Conservation (phyloP, 1,140 invertebrate species). For the Drosophila nigrodunni region DNA sequence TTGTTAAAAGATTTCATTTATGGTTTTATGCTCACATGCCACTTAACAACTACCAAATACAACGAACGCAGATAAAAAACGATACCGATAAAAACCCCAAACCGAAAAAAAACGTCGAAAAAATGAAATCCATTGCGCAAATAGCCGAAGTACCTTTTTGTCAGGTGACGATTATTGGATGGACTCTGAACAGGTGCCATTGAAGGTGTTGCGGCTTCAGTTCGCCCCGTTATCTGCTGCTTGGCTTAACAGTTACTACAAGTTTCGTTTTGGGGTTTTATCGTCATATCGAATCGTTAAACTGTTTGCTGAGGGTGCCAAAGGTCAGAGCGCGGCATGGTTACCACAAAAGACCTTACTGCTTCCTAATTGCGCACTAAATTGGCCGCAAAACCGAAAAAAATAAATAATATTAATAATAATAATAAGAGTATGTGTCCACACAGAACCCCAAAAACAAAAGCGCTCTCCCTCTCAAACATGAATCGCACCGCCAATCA, state of each 20-base stretch:
- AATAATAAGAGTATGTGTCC: conserved; percentile 20
- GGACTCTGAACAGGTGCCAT: conserved; percentile 50
- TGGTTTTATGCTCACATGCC: conserved; percentile 74
- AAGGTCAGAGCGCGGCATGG: conserved; percentile 69
- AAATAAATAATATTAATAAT: conserved; percentile 58
- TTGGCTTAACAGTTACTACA: conserved; percentile 68
- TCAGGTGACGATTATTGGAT: conserved; percentile 43
- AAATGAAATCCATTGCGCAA: conserved; percentile 43
- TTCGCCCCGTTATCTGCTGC: conserved; percentile 56
- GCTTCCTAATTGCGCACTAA: conserved; percentile 81
- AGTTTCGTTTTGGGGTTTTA: conserved; percentile 55
- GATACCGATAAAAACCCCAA: conserved; percentile 16
- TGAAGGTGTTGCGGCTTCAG: conserved; percentile 30
- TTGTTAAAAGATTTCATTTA: conserved; percentile 78
- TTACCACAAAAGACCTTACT: conserved; percentile 67
- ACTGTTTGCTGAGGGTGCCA: conserved; percentile 35
- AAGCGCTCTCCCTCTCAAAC: conserved; percentile 28
- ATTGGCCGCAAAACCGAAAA: conserved; percentile 44
- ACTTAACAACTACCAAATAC: conserved; percentile 68
- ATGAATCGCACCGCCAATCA: conserved; percentile 80
- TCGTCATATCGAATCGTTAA: conserved; percentile 60
- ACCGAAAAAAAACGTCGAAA: conserved; percentile 6
- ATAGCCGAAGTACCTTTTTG: background rate
- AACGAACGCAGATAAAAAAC: conserved; percentile 59
- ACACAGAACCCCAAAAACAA: conserved; percentile 35